These are phyloP conservation scores for human (Homo sapiens) DNA, from an alignment of 2,113 vertebrate species.

Conservation along the genomic window DNA sequence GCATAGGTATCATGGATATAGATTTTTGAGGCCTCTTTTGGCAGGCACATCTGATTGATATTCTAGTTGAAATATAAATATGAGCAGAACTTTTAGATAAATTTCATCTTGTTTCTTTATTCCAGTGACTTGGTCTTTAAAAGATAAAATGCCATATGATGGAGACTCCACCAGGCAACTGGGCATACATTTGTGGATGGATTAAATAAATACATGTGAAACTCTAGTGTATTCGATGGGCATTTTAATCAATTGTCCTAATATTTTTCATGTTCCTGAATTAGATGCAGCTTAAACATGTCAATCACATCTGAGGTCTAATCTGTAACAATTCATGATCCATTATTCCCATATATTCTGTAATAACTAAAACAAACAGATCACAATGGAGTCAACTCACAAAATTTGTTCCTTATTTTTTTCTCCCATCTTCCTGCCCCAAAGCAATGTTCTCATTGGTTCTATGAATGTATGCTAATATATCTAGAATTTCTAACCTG, in stretches of 20 bases:
- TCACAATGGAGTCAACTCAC: neutral
- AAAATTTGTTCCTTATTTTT: neutral
- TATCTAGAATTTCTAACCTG: neutral
- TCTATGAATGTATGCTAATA: neutral
- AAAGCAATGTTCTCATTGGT: neutral
- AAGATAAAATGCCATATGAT: neutral
- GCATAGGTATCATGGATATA: neutral
- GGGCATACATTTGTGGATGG: neutral
- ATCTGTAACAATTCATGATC: neutral
- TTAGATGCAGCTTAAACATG: neutral
- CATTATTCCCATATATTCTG: neutral
- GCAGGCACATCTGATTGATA: neutral
- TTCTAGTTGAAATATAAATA: conserved; percentile 31
- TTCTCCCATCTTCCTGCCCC: neutral
- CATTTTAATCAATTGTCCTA: conserved; percentile 17
- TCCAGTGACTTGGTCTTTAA: neutral
- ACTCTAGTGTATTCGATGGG: neutral
- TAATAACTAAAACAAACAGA: neutral
- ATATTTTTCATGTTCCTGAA: neutral
- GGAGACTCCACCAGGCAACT: neutral
- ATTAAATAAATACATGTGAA: neutral
- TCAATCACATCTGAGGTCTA: conserved; percentile 22
- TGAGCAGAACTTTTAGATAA: neutral
- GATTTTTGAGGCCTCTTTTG: neutral
- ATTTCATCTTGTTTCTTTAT: neutral